Percentiles rank a stretch among this genome's conserved stretches.
Evolutionary conservation across 1,140 invertebrate species (phyloP).

Genomic region (Temnothorax curvispinosus): DNA sequence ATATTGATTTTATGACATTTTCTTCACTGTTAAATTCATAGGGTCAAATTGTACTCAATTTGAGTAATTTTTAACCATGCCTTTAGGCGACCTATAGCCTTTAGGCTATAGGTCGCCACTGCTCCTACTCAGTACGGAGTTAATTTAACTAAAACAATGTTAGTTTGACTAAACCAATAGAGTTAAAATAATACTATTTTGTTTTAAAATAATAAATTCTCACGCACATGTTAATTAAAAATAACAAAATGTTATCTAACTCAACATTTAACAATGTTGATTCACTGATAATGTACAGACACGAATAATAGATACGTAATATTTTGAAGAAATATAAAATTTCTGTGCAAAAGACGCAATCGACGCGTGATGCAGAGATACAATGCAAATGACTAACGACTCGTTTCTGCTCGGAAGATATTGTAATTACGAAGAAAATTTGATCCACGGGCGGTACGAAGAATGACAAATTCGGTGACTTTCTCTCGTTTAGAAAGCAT

Average conservation of each 20-base stretch:
- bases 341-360: background rate
- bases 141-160: too few relatives aligned
- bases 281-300: background rate
- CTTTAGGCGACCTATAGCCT: too few relatives aligned
- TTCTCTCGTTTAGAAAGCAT: slow-evolving; percentile 81
- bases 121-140: too few relatives aligned
- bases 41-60: too few relatives aligned
- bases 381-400: background rate
- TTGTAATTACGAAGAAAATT: background rate
- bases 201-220: too few relatives aligned
- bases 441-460: background rate
- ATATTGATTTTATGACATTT: background rate
- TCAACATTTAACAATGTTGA: background rate
- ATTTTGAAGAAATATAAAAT: background rate
- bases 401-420: background rate
- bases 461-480: background rate
- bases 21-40: background rate
- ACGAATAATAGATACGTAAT: background rate
- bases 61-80: too few relatives aligned
- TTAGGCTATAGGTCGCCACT: too few relatives aligned
- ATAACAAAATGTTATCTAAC: too few relatives aligned
- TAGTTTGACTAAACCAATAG: too few relatives aligned
- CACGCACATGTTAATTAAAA: too few relatives aligned
- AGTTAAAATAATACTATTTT: too few relatives aligned
- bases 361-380: background rate